Evolutionary conservation across 2,888 invertebrate genomes (phyloP), one percentile per base, ranked within the genome.

Genomic region (Monochamus alternatus): DNA sequence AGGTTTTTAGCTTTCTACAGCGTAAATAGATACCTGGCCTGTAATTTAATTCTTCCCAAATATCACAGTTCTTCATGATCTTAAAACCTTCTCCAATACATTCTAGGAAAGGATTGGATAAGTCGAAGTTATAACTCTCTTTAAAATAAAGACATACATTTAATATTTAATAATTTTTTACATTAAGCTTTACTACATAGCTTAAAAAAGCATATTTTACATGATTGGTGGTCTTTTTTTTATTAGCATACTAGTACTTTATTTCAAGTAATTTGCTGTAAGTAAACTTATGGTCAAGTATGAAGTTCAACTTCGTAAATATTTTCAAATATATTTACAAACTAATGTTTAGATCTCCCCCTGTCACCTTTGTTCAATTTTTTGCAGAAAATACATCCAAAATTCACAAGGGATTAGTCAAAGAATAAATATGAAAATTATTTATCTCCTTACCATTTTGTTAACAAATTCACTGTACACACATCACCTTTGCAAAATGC

Each of bases 21-120:
- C 9, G 12, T 3, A 22, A 10, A 62, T 5, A 14, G 63, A 76
- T 78, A 78, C 78, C 76, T 78, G 72, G 44, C 2, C 52, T 52
- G 22, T 76, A 79, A 14, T 76, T 68, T 44, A 76, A 75, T 72
- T 80, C 78, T 69, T 81, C 75, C 77, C 78, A 79, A 60, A 80
- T 78, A 55, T 81, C 79, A 63, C 60, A 55, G 65, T 80, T 75
- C 72, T 76, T 77, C 80, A 81, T 75, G 14, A 82, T 72, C 43
- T 63, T 77, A 65, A 66, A 55, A 51, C 80, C 80, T 71, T 74
- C 75, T 58, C 74, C 74, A 10, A 82, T 60, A 69, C 67, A 77
- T 32, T 81, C 76, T 71, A 73, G 60, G 44, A 77, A 73, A 30
- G 75, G 69, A 31, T 74, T 67, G 51, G 78, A 75, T 74, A 80